These are phyloP conservation scores for Macaca fascicularis DNA, from an alignment of 2,113 vertebrate genomes.

Conservation along the genomic window T2T-MFA8v1.1 NC_088377.1:86472501-86473000, in stretches of 20 bases:
- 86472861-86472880: background rate
- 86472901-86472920: background rate
- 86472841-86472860: background rate
- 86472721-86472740: background rate
- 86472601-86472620: background rate
- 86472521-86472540: background rate
- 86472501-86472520: background rate
- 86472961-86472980: background rate
- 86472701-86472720: background rate
- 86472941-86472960: background rate
- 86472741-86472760: background rate
- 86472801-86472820: background rate
- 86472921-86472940: background rate
- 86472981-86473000: background rate
- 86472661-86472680: background rate
- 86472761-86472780: background rate
- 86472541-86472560: background rate
- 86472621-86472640: background rate
- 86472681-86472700: background rate
- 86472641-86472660: background rate
- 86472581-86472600: background rate
- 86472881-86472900: background rate
- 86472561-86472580: background rate
- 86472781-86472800: background rate
- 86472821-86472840: background rate